Conservation (phyloP, 2,888 invertebrate species). For the Himalopsyche kuldschensis region DNA sequence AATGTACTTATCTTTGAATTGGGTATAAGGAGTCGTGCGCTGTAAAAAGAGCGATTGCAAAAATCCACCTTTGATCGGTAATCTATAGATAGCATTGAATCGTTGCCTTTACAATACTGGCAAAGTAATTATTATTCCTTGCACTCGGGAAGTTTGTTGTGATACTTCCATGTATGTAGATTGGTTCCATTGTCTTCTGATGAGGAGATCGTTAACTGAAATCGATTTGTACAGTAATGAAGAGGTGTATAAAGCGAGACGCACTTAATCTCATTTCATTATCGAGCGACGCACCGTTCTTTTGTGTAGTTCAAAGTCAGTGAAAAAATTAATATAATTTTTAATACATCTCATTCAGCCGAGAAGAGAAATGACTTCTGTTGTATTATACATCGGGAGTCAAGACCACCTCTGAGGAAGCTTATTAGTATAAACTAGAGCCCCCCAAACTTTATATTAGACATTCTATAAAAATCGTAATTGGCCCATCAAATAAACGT, state of each 20-base stretch:
- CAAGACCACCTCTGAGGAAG: constrained; percentile 29
- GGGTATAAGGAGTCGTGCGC: neutral
- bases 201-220: neutral
- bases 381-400: constrained; percentile 12
- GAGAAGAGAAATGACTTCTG: constrained; percentile 33
- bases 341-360: constrained; percentile 18
- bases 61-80: neutral
- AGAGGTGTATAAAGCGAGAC: neutral
- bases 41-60: neutral
- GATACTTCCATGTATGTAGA: neutral
- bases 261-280: neutral
- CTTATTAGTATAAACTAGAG: constrained; percentile 9
- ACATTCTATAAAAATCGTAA: no score
- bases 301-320: neutral
- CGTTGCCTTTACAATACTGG: neutral
- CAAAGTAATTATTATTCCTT: neutral
- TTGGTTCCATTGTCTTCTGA: neutral
- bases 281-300: neutral
- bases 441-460: neutral
- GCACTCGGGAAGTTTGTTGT: neutral
- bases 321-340: constrained; percentile 12
- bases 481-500: no score
- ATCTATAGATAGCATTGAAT: neutral
- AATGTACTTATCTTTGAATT: neutral
- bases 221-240: constrained; percentile 1